Base-by-base conservation (phyloP, 2,888 invertebrate species). In the Dryobota labecula region DNA sequence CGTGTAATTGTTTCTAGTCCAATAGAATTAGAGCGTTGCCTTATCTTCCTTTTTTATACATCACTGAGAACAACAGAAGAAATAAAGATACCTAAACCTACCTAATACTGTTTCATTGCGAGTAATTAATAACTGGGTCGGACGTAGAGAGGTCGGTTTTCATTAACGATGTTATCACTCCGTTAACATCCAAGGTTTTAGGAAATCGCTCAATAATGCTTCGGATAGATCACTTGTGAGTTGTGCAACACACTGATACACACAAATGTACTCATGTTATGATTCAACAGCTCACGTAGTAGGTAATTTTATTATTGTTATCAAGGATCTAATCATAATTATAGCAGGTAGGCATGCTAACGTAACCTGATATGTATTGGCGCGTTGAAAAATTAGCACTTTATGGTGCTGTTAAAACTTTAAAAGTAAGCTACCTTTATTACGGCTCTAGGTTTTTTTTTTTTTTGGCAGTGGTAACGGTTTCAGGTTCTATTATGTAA, bases 91-190 rank as follows among this genome's bases (percentile, higher is more conserved):
- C 9, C 51, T 70, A 73, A 79, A 27, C 56, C 54, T 33, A 51
- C 9, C 51, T 11, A 75, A 57, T 15, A 71, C 36, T 33, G 68
- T 71, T 72, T 82, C 77, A 77, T 85, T 85, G 75, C 73, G 83
- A 86, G 85, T 87, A 89, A 91, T 91, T 89, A 89, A 85, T 88
- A 94, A 90, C 89, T 93, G 85, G 92, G 92, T 92, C 94, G 94
- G 95, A 94, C 91, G 93, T 91, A 89, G 91, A 91, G 91, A 94
- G 95, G 95, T 92, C 94, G 92, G 87, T 92, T 91, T 91, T 92
- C 92, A 94, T 94, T 93, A 92, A 92, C 92, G 88, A 87, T 90
- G 90, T 92, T 94, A 94, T 92, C 92, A 90, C 87, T 88, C 81
- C 89, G 91, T 91, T 89, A 88, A 82, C 88, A 81, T 87, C 60